These are phyloP conservation scores for Portevinia maculata DNA, from an alignment of 2,888 invertebrate genomes.

Conservation along the genomic window DNA sequence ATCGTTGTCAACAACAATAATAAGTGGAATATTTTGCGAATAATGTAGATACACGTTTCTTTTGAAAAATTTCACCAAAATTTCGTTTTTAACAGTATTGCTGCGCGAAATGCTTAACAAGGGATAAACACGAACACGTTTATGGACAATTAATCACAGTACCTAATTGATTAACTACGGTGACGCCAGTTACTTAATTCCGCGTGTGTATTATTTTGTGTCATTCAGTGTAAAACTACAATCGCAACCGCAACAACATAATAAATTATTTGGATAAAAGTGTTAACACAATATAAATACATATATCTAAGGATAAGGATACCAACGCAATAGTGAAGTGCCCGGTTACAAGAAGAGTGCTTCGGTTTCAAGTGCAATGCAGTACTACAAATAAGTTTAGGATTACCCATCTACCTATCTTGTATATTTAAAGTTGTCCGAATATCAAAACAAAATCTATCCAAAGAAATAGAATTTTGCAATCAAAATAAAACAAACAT, in stretches of 20 bases:
- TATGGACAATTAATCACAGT: constrained; percentile 63
- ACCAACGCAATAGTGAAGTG: constrained; percentile 42
- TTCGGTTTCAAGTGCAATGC: constrained; percentile 24
- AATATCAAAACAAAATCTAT: not conserved
- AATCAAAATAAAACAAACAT: not conserved
- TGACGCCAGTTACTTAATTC: constrained; percentile 22
- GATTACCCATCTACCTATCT: not conserved
- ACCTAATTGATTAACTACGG: constrained; percentile 49
- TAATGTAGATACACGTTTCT: constrained; percentile 35
- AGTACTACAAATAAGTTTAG: not conserved
- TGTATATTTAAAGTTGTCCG: not conserved
- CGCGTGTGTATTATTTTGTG: constrained; percentile 17
- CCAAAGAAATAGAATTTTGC: not conserved
- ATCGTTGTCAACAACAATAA: constrained; percentile 31
- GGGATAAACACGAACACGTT: constrained; percentile 53
- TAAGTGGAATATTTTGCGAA: constrained; percentile 24
- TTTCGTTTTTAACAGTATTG: not conserved
- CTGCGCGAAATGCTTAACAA: constrained; percentile 41
- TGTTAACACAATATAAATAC: constrained; percentile 11
- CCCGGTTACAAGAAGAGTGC: constrained; percentile 14
- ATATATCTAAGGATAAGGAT: constrained; percentile 24
- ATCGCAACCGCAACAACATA: not conserved
- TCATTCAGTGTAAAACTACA: constrained; percentile 15
- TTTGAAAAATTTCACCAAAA: constrained; percentile 3
- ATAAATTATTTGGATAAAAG: constrained; percentile 67